Percentiles rank a stretch among this genome's conserved stretches.
Conservation (phyloP, 2,797 vertebrate species). For the Philypnodon macrostomus region DNA sequence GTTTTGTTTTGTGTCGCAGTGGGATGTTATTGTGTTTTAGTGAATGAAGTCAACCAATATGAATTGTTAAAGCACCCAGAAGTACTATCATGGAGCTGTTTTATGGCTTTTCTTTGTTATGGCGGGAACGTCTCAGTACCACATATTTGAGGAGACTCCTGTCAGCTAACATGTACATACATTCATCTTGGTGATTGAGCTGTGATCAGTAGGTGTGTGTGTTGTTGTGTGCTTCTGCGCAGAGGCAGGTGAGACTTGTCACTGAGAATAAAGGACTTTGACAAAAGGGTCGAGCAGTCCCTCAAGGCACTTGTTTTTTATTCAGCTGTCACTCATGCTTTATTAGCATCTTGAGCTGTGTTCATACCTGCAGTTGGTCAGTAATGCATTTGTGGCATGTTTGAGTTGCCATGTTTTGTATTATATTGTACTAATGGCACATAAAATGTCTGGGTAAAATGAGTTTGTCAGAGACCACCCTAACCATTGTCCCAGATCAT, state of each 20-base stretch:
- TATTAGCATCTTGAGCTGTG: constrained; percentile 4
- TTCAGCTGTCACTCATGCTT: constrained; percentile 35
- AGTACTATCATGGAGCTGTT: too few relatives aligned
- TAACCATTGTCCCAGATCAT: neutral
- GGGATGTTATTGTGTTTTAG: too few relatives aligned
- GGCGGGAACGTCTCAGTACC: too few relatives aligned
- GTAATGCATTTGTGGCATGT: neutral
- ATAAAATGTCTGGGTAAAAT: constrained; percentile 11
- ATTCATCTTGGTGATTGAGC: constrained; percentile 14
- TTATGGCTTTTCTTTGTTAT: constrained; percentile 10
- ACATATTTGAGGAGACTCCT: neutral
- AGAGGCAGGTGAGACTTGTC: constrained; percentile 26
- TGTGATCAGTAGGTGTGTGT: constrained; percentile 4
- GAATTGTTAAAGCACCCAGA: neutral
- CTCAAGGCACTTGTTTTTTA: constrained; percentile 28
- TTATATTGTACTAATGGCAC: neutral
- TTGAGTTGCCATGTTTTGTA: constrained; percentile 5
- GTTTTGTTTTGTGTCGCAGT: neutral
- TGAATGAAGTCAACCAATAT: neutral
- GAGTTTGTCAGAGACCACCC: neutral
- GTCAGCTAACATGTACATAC: neutral
- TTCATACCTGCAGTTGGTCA: constrained; percentile 1
- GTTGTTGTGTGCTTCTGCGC: constrained; percentile 3
- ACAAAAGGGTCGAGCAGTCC: constrained; percentile 41
- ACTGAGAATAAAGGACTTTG: constrained; percentile 18